Conservation (phyloP, 2,888 invertebrate species). For the Adelognathus sp. region DNA sequence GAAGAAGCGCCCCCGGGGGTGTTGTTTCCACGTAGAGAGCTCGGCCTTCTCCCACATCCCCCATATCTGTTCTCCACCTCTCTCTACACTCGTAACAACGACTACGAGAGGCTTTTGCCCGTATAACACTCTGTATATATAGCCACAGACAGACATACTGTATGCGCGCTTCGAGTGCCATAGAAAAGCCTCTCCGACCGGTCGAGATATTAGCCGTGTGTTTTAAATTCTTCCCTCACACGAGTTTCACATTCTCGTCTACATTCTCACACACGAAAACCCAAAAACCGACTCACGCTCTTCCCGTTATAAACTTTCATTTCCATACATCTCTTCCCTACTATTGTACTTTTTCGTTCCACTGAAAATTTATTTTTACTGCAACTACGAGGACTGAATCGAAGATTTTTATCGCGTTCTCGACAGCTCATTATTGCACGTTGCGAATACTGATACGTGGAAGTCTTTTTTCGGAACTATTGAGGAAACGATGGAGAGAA, state of each 20-base stretch:
- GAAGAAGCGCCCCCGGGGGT: slow-evolving; percentile 60
- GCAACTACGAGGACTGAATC: slow-evolving; percentile 41
- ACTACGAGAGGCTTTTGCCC: slow-evolving; percentile 24
- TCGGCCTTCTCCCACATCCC: slow-evolving; percentile 8
- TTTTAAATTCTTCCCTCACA: slow-evolving; percentile 51
- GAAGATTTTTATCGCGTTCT: slow-evolving; percentile 26
- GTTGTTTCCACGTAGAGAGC: slow-evolving; percentile 54
- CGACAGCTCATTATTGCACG: too few species aligned
- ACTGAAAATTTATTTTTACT: slow-evolving; percentile 47
- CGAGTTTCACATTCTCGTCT: background rate
- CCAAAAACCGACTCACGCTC: slow-evolving; percentile 26
- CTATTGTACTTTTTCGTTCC: background rate
- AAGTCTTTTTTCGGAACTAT: too few species aligned
- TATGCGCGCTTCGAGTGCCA: slow-evolving; percentile 19
- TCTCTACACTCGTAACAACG: slow-evolving; percentile 43
- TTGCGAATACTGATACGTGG: too few species aligned
- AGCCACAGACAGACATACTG: slow-evolving; percentile 8
- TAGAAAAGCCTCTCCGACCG: slow-evolving; percentile 20
- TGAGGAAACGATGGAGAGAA: too few species aligned
- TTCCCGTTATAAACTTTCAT: slow-evolving; percentile 56
- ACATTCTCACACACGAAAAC: slow-evolving; percentile 9
- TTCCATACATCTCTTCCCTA: slow-evolving; percentile 12
- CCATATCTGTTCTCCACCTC: slow-evolving; percentile 1
- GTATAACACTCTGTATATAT: slow-evolving; percentile 42
- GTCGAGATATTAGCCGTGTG: slow-evolving; percentile 52